Conservation (phyloP, 2,888 invertebrate genomes). For the Phania funesta region DNA sequence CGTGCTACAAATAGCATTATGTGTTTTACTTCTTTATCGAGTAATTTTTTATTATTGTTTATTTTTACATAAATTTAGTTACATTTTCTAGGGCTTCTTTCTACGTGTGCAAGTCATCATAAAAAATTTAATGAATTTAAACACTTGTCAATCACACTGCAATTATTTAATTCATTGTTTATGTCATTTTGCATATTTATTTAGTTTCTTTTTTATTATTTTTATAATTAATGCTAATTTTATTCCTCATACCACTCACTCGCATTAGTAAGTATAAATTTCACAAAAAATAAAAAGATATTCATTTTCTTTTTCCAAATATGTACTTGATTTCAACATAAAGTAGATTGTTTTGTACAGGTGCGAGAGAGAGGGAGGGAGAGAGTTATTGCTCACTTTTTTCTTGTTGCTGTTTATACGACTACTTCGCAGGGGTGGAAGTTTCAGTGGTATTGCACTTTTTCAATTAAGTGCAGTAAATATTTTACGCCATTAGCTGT, state of each 20-base stretch:
- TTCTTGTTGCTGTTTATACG: neutral
- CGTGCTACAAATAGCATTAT: conserved; percentile 24
- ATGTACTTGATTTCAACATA: conserved; percentile 50
- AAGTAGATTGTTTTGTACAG: neutral
- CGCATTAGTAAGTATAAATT: conserved; percentile 22
- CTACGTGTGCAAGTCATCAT: neutral
- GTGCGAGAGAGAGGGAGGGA: neutral
- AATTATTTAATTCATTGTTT: conserved; percentile 46
- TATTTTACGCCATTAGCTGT: no score
- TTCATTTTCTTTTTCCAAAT: conserved; percentile 48
- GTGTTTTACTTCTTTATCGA: conserved; percentile 28
- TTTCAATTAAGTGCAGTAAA: no score
- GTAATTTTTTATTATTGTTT: conserved; percentile 21
- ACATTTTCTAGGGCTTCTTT: conserved; percentile 52
- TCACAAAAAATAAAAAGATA: conserved; percentile 11
- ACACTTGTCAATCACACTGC: conserved; percentile 56
- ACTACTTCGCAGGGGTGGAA: neutral
- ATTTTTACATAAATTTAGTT: neutral
- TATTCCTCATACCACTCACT: neutral
- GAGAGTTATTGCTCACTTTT: neutral
- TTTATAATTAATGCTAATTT: neutral
- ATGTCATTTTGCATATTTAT: conserved; percentile 52
- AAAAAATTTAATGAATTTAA: conserved; percentile 50
- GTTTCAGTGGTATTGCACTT: neutral
- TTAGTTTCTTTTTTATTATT: conserved; percentile 16